Base-by-base conservation (phyloP, 2,797 vertebrate genomes). In the Sternotherus odoratus region DNA sequence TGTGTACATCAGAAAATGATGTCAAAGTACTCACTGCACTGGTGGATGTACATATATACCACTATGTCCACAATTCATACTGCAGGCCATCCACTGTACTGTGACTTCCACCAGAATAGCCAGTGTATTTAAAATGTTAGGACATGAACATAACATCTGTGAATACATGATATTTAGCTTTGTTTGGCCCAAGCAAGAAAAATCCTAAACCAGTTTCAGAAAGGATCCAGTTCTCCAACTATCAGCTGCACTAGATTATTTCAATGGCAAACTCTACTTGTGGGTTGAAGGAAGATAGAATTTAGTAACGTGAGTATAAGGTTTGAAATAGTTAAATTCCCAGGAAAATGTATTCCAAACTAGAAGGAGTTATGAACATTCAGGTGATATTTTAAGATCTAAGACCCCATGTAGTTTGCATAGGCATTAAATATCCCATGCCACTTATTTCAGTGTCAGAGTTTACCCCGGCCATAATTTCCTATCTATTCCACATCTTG, bases 141-240 rank as follows among this genome's bases (percentile, higher is more conserved):
- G 28, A 60, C 53, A n/a, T 80, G 2, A 4, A 1, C 21, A 11
- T 51, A 57, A 74, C n/a, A 26, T 0, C 30, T 63, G 48, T 48
- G 36, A 48, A n/a, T 19, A n/a, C 17, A 3, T 36, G 17, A n/a
- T 66, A 66, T 66, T 66, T 36, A 66, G 63, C n/a, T 36, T 66
- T 66, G 63, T 36, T 66, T 66, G 63, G 63, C 17, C 63, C 4
- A 66, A 36, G n/a, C 63, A 66, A 66, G 63, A 66, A 36, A 66
- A 36, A 66, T 36, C n/a, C 5, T 66, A 66, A 66, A 36, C 2
- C 33, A 36, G 17, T 19, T 66, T 72, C 0, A 0, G 46, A 51
- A 43, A 86, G 33, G 51, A 87, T 49, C 53, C 60, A 82, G 82
- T 51, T 80, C 1, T 17, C 3, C 63, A 85, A 36, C 33, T n/a